A percentile compares a stretch with the other conserved stretches of the same genome.
Evolutionary conservation across 2,797 vertebrate genomes (phyloP).

Genomic region (Tadarida brasiliensis): DNA sequence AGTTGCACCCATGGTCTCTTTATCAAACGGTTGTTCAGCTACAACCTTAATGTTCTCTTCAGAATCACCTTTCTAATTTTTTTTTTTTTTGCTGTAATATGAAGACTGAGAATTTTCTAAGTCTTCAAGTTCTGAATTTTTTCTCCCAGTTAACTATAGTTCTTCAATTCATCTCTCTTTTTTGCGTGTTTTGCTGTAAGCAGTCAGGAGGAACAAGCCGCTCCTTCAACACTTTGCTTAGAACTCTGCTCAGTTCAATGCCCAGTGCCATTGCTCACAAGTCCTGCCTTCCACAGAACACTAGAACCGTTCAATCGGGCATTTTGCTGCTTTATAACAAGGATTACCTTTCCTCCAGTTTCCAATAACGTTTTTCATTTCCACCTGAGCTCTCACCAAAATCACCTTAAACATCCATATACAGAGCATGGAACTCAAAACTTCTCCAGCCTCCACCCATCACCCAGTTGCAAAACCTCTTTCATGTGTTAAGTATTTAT

Average conservation of each 20-base stretch:
- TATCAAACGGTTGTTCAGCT: background rate
- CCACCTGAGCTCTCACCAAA: background rate
- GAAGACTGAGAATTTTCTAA: background rate
- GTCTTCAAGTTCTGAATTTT: background rate
- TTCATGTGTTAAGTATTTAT: background rate
- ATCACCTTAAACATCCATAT: background rate
- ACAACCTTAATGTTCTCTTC: background rate
- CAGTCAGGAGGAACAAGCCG: background rate
- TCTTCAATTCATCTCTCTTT: background rate
- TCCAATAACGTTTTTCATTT: background rate
- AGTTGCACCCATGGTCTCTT: background rate
- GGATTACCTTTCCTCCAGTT: background rate
- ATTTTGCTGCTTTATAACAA: background rate
- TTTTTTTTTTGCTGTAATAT: background rate
- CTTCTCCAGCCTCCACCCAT: background rate
- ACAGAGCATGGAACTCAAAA: background rate
- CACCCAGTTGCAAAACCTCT: background rate
- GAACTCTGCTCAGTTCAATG: background rate
- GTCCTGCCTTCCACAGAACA: background rate
- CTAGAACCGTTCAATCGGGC: background rate
- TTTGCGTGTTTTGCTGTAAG: background rate
- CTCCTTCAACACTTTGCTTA: background rate
- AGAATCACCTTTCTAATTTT: background rate
- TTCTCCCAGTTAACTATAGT: background rate
- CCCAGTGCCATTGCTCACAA: background rate